A percentile compares a stretch with the other conserved stretches of the same genome.
Evolutionary conservation across 2,888 invertebrate species (phyloP).

Genomic region (Hermaeophaga mercurialis): DNA sequence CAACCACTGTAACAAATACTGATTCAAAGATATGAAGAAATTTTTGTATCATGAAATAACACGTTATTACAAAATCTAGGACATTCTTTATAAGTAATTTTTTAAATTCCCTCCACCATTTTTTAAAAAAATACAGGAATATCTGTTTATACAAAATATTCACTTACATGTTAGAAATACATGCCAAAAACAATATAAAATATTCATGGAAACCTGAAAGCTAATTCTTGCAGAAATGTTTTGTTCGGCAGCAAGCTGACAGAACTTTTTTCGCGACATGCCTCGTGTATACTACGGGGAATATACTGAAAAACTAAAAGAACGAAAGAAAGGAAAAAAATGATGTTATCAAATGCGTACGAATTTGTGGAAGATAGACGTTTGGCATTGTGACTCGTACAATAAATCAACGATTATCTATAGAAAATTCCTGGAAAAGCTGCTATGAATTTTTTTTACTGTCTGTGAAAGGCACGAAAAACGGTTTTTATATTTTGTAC

Average conservation of each 20-base stretch:
- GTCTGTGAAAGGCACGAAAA: background rate
- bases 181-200: slow-evolving; percentile 14
- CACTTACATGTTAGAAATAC: background rate
- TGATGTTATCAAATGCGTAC: slow-evolving; percentile 26
- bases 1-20: too few relatives aligned
- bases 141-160: slow-evolving; percentile 3
- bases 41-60: too few relatives aligned
- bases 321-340: slow-evolving; percentile 15
- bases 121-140: too few relatives aligned
- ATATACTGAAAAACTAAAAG: slow-evolving; percentile 1
- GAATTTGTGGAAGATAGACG: slow-evolving; percentile 26
- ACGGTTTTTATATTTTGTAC: background rate
- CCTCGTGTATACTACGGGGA: slow-evolving; percentile 5
- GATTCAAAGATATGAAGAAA: too few relatives aligned
- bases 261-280: slow-evolving; percentile 11
- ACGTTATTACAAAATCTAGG: too few relatives aligned
- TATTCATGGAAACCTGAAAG: slow-evolving; percentile 11
- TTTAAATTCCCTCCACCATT: too few relatives aligned
- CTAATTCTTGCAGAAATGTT: slow-evolving; percentile 19
- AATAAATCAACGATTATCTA: slow-evolving; percentile 24
- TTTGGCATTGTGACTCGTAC: slow-evolving; percentile 22
- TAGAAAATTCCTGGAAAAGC: slow-evolving; percentile 13
- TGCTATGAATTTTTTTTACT: slow-evolving; percentile 17
- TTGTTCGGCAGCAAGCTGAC: slow-evolving; percentile 13
- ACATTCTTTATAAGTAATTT: too few relatives aligned